A percentile compares a stretch with the other conserved stretches of the same genome.
Conservation (phyloP, 2,888 invertebrate species). For the Chrysina gloriosa region DNA sequence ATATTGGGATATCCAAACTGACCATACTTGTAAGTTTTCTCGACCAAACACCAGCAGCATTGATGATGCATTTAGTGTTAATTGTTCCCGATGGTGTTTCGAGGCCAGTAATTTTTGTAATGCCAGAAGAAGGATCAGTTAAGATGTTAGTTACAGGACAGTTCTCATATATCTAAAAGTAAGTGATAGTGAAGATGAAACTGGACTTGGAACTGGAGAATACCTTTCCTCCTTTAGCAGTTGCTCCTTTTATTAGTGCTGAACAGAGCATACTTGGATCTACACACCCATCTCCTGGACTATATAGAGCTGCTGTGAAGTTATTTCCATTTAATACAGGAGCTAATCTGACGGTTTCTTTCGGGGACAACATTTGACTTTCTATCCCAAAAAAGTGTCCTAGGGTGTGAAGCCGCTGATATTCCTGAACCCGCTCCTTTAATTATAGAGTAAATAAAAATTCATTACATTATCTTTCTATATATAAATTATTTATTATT, state of each 20-base stretch:
- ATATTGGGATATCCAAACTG: constrained; percentile 77
- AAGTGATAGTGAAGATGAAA: background rate
- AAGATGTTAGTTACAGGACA: constrained; percentile 80
- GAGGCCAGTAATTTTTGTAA: constrained; percentile 79
- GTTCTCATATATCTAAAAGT: constrained; percentile 76
- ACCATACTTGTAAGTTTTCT: constrained; percentile 77
- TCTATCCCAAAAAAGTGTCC: constrained; percentile 84
- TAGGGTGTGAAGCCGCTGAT: constrained; percentile 81
- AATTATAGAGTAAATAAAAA: constrained; percentile 38
- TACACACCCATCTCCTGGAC: constrained; percentile 84
- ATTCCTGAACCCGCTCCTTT: constrained; percentile 84
- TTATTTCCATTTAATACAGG: constrained; percentile 81
- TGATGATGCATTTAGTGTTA: constrained; percentile 81
- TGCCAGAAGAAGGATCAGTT: constrained; percentile 73
- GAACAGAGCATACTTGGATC: constrained; percentile 86
- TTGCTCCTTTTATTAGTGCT: constrained; percentile 80
- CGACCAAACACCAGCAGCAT: constrained; percentile 88
- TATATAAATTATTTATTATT: no score
- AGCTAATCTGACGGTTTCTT: constrained; percentile 80
- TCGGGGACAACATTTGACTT: constrained; percentile 77
- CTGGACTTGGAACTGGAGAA: background rate
- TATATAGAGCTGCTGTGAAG: constrained; percentile 81
- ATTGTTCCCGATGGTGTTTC: constrained; percentile 81
- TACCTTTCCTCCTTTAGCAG: constrained; percentile 78
- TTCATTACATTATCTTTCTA: no score